Conservation (phyloP, 2,797 vertebrate genomes). For the Chaenodraco wilsoni region DNA sequence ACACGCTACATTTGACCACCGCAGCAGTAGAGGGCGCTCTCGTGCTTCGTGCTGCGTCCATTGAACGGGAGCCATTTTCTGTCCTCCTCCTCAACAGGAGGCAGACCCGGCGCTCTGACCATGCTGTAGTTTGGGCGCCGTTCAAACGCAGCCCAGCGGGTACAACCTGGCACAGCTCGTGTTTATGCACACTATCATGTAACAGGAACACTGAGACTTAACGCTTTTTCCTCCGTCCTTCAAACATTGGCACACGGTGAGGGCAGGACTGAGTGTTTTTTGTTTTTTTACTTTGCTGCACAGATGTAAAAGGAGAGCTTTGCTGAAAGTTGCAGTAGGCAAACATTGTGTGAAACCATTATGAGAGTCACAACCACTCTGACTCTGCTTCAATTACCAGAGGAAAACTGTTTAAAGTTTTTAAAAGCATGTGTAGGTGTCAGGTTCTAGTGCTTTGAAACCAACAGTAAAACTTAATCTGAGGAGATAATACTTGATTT, state of each 20-base stretch:
- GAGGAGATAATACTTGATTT: slow-evolving; percentile 35
- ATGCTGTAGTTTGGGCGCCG: slow-evolving; percentile 56
- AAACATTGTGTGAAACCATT: slow-evolving; percentile 44
- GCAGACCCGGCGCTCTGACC: slow-evolving; percentile 52
- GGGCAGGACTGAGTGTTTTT: slow-evolving; percentile 45
- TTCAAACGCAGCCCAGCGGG: slow-evolving; percentile 63
- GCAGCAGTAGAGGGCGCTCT: slow-evolving; percentile 75
- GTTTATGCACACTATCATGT: slow-evolving; percentile 74
- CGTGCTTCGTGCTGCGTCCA: slow-evolving; percentile 38
- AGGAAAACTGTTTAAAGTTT: slow-evolving; percentile 30
- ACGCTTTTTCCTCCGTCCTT: slow-evolving; percentile 64
- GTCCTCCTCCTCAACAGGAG: slow-evolving; percentile 44
- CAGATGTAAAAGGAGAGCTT: slow-evolving; percentile 54
- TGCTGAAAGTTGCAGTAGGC: slow-evolving; percentile 29
- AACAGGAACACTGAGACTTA: slow-evolving; percentile 69
- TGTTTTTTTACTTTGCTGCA: slow-evolving; percentile 38
- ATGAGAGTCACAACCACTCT: slow-evolving; percentile 23
- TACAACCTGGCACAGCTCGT: slow-evolving; percentile 62
- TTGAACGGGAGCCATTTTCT: slow-evolving; percentile 80
- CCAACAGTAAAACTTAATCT: slow-evolving; percentile 46
- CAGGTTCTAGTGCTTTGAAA: slow-evolving; percentile 22
- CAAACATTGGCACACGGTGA: slow-evolving; percentile 65
- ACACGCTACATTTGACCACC: slow-evolving; percentile 53
- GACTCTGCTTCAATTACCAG: slow-evolving; percentile 22
- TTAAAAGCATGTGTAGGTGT: slow-evolving; percentile 17